Evolutionary conservation across 2,888 invertebrate genomes (phyloP).

Genomic region (Chironomus tentans): DNA sequence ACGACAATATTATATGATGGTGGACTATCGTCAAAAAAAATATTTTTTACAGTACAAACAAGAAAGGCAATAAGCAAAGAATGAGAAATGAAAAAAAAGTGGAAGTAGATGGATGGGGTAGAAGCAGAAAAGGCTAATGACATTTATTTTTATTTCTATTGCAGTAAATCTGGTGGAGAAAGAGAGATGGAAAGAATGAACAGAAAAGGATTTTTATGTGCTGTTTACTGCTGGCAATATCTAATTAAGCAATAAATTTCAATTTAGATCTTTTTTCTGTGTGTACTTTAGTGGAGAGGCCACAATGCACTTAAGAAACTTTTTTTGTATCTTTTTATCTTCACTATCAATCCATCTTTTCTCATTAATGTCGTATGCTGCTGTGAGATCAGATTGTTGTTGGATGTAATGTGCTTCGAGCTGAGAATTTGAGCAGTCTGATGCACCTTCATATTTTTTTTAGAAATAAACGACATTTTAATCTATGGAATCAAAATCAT

Average conservation of each 20-base stretch:
- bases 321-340: too few relatives aligned
- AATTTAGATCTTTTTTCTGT: conserved; percentile 8
- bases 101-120: neutral
- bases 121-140: neutral
- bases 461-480: too few relatives aligned
- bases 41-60: neutral
- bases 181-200: too few relatives aligned
- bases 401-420: too few relatives aligned
- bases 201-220: conserved; percentile 21
- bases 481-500: too few relatives aligned
- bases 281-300: neutral
- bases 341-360: too few relatives aligned
- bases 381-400: too few relatives aligned
- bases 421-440: too few relatives aligned
- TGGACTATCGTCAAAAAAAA: neutral
- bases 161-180: conserved; percentile 15
- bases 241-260: conserved; percentile 27
- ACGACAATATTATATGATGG: conserved; percentile 19
- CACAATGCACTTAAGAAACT: neutral
- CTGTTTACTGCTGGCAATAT: neutral
- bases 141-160: neutral
- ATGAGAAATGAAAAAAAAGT: neutral
- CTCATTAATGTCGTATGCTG: too few relatives aligned
- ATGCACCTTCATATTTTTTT: too few relatives aligned
- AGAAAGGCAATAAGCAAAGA: neutral